Evolutionary conservation across 2,888 invertebrate species (phyloP).

Genomic region (Andrena bucephala): DNA sequence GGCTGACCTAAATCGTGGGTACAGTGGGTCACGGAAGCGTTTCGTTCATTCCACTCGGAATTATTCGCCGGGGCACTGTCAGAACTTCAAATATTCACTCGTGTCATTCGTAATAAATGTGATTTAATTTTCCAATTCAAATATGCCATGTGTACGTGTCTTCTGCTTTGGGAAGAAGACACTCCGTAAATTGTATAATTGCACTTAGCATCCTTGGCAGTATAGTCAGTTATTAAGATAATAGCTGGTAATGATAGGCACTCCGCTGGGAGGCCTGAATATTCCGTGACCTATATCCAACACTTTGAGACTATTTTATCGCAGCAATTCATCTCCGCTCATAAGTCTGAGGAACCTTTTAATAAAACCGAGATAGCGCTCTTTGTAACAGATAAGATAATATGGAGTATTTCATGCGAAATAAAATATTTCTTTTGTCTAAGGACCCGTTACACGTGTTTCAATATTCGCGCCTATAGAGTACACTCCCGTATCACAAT

Average conservation of each 20-base stretch:
- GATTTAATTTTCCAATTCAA: too few relatives aligned
- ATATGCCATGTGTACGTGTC: too few relatives aligned
- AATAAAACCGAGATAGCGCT: background rate
- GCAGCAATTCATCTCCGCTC: background rate
- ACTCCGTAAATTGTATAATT: background rate
- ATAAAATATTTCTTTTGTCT: background rate
- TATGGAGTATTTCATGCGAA: too few relatives aligned
- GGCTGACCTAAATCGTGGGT: slow-evolving; percentile 47
- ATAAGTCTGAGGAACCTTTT: background rate
- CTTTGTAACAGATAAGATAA: slow-evolving; percentile 17
- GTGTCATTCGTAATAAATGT: too few relatives aligned
- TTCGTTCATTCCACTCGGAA: background rate
- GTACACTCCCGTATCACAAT: background rate
- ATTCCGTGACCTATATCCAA: too few relatives aligned
- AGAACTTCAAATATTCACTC: too few relatives aligned
- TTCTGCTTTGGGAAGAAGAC: too few relatives aligned
- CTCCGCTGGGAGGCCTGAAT: too few relatives aligned
- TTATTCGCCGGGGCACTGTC: background rate
- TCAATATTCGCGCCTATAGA: background rate
- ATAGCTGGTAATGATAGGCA: too few relatives aligned
- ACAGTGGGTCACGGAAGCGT: slow-evolving; percentile 12
- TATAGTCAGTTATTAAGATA: too few relatives aligned
- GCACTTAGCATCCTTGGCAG: too few relatives aligned
- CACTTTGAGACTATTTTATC: background rate
- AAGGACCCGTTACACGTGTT: background rate